Evolutionary conservation across 2,888 invertebrate species (phyloP), one percentile per base, ranked within the genome.

Genomic region (Taphrorychus bicolor): DNA sequence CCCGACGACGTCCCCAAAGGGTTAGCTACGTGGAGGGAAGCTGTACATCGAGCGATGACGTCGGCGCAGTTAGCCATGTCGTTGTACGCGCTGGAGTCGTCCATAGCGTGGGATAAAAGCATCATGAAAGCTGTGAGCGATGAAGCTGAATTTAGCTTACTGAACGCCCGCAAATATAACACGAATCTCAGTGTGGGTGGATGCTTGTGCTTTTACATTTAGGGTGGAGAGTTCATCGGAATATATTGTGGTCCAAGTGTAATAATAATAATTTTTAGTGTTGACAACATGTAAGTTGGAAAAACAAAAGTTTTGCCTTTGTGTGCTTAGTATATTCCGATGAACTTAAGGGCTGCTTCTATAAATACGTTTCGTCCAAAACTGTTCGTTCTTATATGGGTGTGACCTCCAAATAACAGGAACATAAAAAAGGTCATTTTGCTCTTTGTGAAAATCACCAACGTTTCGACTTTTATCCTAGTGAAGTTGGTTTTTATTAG

Each of bases 91-190:
- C 84, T 98, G 73, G 96, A 97, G 80, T 90, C 92, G 1, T 93
- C 92, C 80, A 94, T 98, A 76, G 97, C 97, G 41, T 98, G 98
- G 98, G 98, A 98, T 84, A 97, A 97, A 85, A 97, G 97, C 85
- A 94, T 97, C 79, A 97, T 98, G 97, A 97, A 97, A 88, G 98
- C 97, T 85, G 97, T 97, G 87, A 90, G 94, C 91, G 81, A 81
- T 79, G 79, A 80, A 79, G 80, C 79, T 80, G 81, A 81, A 81
- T 71, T 71, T 81, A 81, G 80, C 80, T 79, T 80, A 80, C 80
- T 81, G 81, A 82, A 81, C 80, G 82, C 82, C 77, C 82, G 82
- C 81, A 82, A 82, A 81, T 82, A 82, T 82, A 82, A 82, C 82
- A 81, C 80, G 81, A 82, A 81, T 80, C 81, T 82, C 76, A 82